phyloP scores from a whole-genome alignment of 2,888 invertebrate species.

The Seladonia tumulorum region DNA sequence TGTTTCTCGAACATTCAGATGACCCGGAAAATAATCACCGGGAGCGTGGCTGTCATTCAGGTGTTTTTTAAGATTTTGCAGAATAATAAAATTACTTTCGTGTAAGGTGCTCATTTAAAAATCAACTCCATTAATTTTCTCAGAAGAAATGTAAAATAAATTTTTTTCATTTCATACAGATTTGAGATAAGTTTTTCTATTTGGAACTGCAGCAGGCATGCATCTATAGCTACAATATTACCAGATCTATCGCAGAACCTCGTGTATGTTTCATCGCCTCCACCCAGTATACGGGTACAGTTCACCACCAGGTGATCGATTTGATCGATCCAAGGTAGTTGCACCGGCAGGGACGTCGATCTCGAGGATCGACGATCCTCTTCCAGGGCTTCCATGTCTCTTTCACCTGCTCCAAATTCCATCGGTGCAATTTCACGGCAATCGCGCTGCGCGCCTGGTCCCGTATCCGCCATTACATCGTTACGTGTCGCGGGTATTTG shows the following conservation, averaged over 20 bases:
- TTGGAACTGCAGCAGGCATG: not conserved
- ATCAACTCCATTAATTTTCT: not conserved
- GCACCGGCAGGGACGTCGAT: constrained; percentile 6
- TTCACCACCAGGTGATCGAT: constrained; percentile 23
- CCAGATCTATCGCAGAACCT: not conserved
- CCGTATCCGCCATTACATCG: constrained; percentile 48
- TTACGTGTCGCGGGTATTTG: constrained; percentile 56
- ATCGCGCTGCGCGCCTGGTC: constrained; percentile 31
- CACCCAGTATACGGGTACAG: constrained; percentile 15
- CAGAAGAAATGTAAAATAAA: not conserved
- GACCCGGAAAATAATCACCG: too few relatives aligned
- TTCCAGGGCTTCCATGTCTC: constrained; percentile 57
- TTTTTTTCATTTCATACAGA: too few relatives aligned
- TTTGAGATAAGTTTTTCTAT: not conserved
- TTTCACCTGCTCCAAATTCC: constrained; percentile 70
- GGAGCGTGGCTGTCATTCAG: too few relatives aligned
- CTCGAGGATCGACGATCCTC: constrained; percentile 50
- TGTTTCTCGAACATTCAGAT: too few relatives aligned
- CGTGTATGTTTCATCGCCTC: not conserved
- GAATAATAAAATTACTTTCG: too few relatives aligned
- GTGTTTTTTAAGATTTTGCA: too few relatives aligned
- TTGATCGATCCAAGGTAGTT: constrained; percentile 36
- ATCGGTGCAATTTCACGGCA: constrained; percentile 49
- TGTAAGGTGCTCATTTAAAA: too few relatives aligned
- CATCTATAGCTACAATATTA: not conserved